Conservation (phyloP, 2,113 vertebrate genomes). For the Chiloscyllium plagiosum region DNA sequence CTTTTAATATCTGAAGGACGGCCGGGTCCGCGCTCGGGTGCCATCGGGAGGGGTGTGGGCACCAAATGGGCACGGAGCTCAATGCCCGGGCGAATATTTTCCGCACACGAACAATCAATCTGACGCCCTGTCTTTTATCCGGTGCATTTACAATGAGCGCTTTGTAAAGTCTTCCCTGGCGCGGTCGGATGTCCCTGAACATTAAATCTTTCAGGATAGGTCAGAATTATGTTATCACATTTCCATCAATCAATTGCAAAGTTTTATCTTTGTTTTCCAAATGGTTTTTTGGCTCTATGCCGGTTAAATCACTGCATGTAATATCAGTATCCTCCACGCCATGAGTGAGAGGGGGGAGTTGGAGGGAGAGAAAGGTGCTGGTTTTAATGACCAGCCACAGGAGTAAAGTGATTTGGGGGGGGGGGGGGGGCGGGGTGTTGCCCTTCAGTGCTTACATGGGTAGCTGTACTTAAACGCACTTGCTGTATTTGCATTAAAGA, state of each 20-base stretch:
- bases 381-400: neutral
- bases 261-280: neutral
- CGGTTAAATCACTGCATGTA: neutral
- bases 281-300: neutral
- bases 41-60: neutral
- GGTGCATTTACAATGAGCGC: neutral
- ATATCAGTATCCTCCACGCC: neutral
- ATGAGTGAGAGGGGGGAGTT: no score
- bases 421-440: no score
- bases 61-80: neutral
- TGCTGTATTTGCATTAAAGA: constrained; percentile 20
- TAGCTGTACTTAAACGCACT: neutral
- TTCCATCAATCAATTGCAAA: neutral
- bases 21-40: neutral
- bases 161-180: neutral
- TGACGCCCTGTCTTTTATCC: neutral
- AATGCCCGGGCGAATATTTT: neutral
- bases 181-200: no score
- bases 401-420: neutral
- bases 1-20: neutral
- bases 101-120: neutral
- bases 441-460: neutral
- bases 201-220: neutral
- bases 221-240: neutral
- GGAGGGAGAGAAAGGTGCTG: neutral